Evolutionary conservation across 2,797 vertebrate genomes (phyloP), one percentile per base, ranked within the genome.

Genomic region (Enteromius viviparus): DNA sequence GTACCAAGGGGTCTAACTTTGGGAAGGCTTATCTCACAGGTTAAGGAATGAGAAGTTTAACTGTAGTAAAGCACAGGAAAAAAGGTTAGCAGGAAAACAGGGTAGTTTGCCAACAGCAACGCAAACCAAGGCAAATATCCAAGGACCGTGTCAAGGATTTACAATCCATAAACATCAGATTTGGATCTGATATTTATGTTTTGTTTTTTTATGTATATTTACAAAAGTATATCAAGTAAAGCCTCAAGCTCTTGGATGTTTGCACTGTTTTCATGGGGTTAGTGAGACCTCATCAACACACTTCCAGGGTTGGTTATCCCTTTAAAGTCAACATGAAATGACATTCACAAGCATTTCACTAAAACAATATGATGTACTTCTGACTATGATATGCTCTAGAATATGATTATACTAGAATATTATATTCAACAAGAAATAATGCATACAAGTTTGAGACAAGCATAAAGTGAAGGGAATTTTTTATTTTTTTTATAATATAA

Each of bases 41-140:
- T 66, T 40, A 66, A 55, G 26, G 26, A 49, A 72, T 81, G 21
- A 51, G 4, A 40, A 76, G 12, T 53, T 21, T 15, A 23, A 68
- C 34, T 19, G 29, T 32, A 51, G 60, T 62, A 51, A 12, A 76
- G n/a, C 72, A n/a, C 7, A 40, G 11, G 47, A 29, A 12, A 15
- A 51, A 21, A 76, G 51, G 53, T 78, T 64, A 37, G 65, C n/a
- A 32, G 32, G 74, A 51, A 62, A 58, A 80, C 34, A 29, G 49
- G 58, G 83, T 26, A 42, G 29, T 79, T 49, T 15, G 32, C 49
- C 42, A 64, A 80, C 26, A 79, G 69, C 84, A 45, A 81, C 76
- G 79, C 42, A 85, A 85, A 85, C 81, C 65, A 85, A 78, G 68
- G 80, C 83, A 87, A 85, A 87, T 80, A 85, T 85, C 86, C 86